phyloP scores from a whole-genome alignment of 2,113 vertebrate genomes.

The Phalacrocorax brasilianus region DNA sequence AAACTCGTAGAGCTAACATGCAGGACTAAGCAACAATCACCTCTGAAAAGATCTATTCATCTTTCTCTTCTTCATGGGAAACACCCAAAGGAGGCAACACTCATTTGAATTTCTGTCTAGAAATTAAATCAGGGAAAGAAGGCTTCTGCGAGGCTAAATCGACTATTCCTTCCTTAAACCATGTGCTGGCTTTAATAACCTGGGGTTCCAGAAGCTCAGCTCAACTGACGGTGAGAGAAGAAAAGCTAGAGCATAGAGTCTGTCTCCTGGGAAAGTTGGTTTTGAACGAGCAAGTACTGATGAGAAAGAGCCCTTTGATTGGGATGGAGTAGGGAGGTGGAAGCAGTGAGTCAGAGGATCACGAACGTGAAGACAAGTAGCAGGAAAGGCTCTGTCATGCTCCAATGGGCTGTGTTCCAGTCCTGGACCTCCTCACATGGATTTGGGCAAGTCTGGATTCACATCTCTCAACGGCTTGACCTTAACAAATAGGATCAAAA shows the following conservation, averaged over 20 bases:
- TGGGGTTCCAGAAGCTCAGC: not conserved
- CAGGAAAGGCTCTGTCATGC: not conserved
- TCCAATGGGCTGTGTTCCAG: not conserved
- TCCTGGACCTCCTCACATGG: not conserved
- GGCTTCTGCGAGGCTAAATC: not conserved
- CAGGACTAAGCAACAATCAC: not conserved
- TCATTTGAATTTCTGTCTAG: not conserved
- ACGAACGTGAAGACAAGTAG: not conserved
- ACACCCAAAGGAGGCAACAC: not conserved
- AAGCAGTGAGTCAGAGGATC: not conserved
- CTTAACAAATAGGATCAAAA: not conserved
- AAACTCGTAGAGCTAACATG: not conserved
- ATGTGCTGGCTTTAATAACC: fast-evolving
- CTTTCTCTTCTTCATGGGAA: not conserved
- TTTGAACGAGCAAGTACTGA: not conserved
- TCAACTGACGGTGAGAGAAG: not conserved
- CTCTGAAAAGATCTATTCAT: not conserved
- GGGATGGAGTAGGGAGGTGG: not conserved
- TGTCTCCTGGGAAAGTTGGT: not conserved
- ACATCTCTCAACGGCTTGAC: not conserved
- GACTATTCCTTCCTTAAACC: not conserved
- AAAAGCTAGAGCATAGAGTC: not conserved
- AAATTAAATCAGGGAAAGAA: not conserved
- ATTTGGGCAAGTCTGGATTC: not conserved
- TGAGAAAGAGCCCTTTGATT: not conserved